A percentile compares a stretch with the other conserved stretches of the same genome.
These are phyloP conservation scores for Thera britannica DNA, from an alignment of 2,888 invertebrate genomes.

Conservation along the genomic window DNA sequence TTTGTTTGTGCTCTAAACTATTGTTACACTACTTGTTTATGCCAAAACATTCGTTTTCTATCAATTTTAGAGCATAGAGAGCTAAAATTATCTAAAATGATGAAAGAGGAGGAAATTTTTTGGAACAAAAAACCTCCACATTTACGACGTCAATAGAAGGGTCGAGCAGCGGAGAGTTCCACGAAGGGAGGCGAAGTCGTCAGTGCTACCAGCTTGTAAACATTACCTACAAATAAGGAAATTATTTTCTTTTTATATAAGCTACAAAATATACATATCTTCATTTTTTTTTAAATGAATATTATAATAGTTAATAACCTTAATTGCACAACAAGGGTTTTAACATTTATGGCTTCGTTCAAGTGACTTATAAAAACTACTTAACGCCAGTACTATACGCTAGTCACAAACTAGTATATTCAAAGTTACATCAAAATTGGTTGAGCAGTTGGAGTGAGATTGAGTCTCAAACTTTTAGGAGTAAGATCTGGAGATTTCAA, in stretches of 20 bases:
- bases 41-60: not conserved
- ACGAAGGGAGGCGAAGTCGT: constrained; percentile 48
- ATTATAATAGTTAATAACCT: too few relatives aligned
- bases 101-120: constrained; percentile 58
- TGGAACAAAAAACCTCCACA: constrained; percentile 79
- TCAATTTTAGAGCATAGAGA: not conserved
- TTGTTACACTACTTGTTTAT: constrained; percentile 1
- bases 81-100: constrained; percentile 36
- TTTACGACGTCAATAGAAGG: constrained; percentile 59
- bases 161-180: constrained; percentile 47
- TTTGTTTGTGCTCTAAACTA: not conserved
- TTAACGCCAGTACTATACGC: too few relatives aligned
- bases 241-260: not conserved
- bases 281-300: too few relatives aligned
- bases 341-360: too few relatives aligned
- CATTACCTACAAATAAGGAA: constrained; percentile 43
- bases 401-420: too few relatives aligned
- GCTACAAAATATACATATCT: too few relatives aligned
- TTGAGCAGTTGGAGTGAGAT: too few relatives aligned
- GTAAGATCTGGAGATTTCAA: too few relatives aligned
- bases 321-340: too few relatives aligned
- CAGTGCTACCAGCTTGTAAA: constrained; percentile 56
- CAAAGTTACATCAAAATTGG: too few relatives aligned
- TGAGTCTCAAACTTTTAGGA: too few relatives aligned
- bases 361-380: too few relatives aligned